Evolutionary conservation across 2,888 invertebrate species (phyloP), one percentile per base, ranked within the genome.

Genomic region (Muschampia staudingeri): DNA sequence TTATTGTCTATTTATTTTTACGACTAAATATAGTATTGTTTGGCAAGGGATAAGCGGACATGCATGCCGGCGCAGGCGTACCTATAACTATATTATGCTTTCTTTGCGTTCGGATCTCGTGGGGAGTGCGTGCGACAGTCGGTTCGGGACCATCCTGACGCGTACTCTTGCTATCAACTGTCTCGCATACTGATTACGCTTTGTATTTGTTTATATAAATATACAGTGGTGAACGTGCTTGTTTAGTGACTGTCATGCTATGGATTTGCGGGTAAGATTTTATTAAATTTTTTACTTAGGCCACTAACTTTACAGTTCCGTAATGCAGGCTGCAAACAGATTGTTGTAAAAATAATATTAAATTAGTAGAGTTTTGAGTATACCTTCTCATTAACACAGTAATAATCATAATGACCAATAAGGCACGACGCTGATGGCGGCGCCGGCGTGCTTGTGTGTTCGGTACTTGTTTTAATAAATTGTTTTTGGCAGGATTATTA

Each of bases 261-360:
- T 95, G 94, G 93, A 95, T 93, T 90, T 95, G 86, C 91, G 91
- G 94, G 95, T 95, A 86, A 94, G 95, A 84, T 44, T 56, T 75
- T 83, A 37, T 44, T 67, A 25, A 37, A 25, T 52, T 73, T 34
- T 61, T 67, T 56, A 19, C n/a, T 56, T 56, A n/a, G 40, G 40
- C 8, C 40, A 40, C 40, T 40, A 8, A 25, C 25, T 40, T 40
- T 40, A 40, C 40, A 8, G 40, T 40, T 40, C 8, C 40, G 40
- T 40, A 40, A 40, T 40, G 40, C 40, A 40, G 40, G 8, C 40
- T 5, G 2, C 8, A 40, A 8, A 40, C 40, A 40, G 40, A 40
- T 7, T 40, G 5, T 5, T 40, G 8, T 7, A 40, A 40, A 40
- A 40, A 40, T 40, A 40, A 25, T 25, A 25, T 25, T 25, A 25